Conservation (phyloP, 1,140 invertebrate species). For the Agrilus planipennis region DNA sequence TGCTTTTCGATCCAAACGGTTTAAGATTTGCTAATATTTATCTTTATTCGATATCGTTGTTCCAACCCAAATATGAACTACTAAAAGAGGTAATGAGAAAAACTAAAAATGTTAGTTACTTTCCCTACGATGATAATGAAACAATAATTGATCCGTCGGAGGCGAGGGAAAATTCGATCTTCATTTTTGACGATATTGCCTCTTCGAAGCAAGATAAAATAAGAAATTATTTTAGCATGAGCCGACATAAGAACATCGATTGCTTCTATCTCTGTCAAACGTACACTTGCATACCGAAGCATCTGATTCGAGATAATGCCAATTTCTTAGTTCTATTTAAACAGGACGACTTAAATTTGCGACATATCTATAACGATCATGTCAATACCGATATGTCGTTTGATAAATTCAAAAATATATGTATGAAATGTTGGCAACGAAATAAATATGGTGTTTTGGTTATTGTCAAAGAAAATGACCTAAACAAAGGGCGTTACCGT, state of each 20-base stretch:
- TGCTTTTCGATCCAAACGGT: too few species aligned
- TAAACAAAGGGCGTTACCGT: constrained; percentile 25
- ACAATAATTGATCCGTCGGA: too few species aligned
- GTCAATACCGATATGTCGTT: constrained; percentile 29
- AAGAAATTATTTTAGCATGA: constrained; percentile 27
- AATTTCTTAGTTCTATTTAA: constrained; percentile 33
- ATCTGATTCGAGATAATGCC: constrained; percentile 33
- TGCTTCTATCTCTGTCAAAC: constrained; percentile 30
- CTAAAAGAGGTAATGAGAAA: too few species aligned
- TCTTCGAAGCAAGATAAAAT: constrained; percentile 29
- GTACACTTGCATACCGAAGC: constrained; percentile 33
- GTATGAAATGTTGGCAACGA: constrained; percentile 22
- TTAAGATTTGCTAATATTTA: too few species aligned
- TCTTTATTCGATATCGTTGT: too few species aligned
- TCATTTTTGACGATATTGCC: too few species aligned
- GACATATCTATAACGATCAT: constrained; percentile 34
- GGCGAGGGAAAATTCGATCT: too few species aligned
- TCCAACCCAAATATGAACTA: too few species aligned
- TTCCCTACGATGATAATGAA: too few species aligned
- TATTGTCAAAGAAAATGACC: constrained; percentile 25
- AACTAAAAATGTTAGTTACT: too few species aligned
- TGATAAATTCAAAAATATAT: constrained; percentile 24
- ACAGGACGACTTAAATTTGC: constrained; percentile 35
- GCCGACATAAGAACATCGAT: constrained; percentile 22
- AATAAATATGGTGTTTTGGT: constrained; percentile 24